These are phyloP conservation scores for Aspidoscelis tigris DNA, from an alignment of 2,113 vertebrate genomes.

Conservation along the genomic window DNA sequence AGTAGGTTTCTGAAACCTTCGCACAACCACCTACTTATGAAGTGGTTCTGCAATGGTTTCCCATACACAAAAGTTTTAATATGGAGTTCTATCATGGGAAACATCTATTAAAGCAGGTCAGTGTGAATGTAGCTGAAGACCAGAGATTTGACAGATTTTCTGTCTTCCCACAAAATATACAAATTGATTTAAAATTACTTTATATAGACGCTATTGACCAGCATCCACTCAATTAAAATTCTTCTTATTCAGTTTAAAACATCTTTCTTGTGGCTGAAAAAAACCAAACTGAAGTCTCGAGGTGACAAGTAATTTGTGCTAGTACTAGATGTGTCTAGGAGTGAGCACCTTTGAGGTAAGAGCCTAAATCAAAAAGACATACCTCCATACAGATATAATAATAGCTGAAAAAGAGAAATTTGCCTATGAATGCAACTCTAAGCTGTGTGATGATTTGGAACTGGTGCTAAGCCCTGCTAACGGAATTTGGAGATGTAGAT, in stretches of 20 bases:
- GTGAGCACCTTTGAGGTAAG: neutral
- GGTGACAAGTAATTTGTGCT: neutral
- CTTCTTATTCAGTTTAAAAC: accelerated
- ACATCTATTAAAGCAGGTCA: no score
- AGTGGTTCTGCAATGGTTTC: no score
- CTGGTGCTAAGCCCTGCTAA: neutral
- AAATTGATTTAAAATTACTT: no score
- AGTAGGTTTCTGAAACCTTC: no score
- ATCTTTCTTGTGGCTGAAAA: neutral
- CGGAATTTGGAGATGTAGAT: neutral
- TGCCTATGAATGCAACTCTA: neutral
- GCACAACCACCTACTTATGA: no score
- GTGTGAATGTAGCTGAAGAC: no score
- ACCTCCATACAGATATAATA: neutral
- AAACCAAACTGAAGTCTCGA: neutral
- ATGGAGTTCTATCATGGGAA: no score
- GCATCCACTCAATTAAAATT: no score
- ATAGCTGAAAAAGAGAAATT: neutral
- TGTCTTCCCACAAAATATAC: no score
- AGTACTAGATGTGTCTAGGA: neutral
- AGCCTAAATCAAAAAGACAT: neutral
- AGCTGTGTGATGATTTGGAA: neutral
- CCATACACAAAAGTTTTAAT: no score
- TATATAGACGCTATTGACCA: no score
- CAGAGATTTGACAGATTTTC: no score